Base-by-base conservation (phyloP, 1,140 invertebrate species). In the Drosophila sproati region DNA sequence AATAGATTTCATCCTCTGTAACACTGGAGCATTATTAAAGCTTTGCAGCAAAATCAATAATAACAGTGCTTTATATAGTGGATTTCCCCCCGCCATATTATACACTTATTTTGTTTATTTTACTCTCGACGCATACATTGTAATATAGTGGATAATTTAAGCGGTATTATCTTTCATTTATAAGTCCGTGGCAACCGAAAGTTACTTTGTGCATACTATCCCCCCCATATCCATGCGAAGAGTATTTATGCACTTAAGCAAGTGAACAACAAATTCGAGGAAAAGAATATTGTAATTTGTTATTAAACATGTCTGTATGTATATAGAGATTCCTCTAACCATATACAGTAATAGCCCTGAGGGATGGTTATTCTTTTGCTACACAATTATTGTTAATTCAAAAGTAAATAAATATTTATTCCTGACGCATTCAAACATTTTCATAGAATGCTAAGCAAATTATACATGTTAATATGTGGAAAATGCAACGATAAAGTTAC, bases 1-100 rank as follows among this genome's bases (percentile, higher is more conserved):
- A 81, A 75, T 75, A 78, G 67, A 81, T 81, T 78, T 72, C 61
- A 60, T 67, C 62, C 67, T 63, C 59, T 74, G 66, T 71, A 68
- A 63, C 63, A 39, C 52, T 72, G 37, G 32, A 61, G 63, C 63
- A 77, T 79, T 79, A 73, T 79, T 79, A 76, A 81, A 73, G 73
- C 54, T 55, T 61, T 61, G 60, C 73, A 48, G 60, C 69, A 72
- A 77, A 81, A 71, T 68, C 73, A 62, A 77, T 64, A 62, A 61
- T 41, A 56, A 41, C 43, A 39, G 20, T 39, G 41, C 68, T 55
- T 52, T 70, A 37, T 39, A 3, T 34, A 41, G 12, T n/a, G 50
- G 71, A 73, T 73, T 73, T 68, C 48, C 52, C 34, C 50, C 10
- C 39, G 39, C 39, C 39, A 43, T 43, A 43, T n/a, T 43, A n/a